A percentile compares a stretch with the other conserved stretches of the same genome.
These are phyloP conservation scores for Aplodontia rufa DNA, from an alignment of 2,113 vertebrate species.

Conservation along the genomic window DNA sequence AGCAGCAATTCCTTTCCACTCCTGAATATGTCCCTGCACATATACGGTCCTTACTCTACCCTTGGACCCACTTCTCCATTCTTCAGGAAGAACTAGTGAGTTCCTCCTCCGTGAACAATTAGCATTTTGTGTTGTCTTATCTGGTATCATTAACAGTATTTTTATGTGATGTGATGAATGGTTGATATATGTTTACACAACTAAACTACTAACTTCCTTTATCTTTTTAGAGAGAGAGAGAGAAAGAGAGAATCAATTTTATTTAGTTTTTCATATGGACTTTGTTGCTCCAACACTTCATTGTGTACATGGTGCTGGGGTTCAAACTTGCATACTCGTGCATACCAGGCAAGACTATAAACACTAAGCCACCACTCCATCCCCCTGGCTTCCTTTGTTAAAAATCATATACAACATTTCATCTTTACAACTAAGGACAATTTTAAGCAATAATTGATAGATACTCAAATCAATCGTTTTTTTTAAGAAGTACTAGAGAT, in stretches of 20 bases:
- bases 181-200: background rate
- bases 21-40: background rate
- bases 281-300: no score
- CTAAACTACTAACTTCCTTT: background rate
- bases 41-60: background rate
- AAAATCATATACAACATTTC: background rate
- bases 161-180: background rate
- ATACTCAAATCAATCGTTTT: background rate
- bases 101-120: background rate
- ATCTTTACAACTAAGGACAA: background rate
- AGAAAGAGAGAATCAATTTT: no score
- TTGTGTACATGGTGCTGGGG: no score
- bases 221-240: no score
- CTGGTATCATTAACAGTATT: background rate
- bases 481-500: background rate
- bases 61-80: accelerated
- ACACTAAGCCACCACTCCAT: no score
- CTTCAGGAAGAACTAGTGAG: background rate
- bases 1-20: accelerated
- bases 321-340: no score
- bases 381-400: no score
- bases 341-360: no score
- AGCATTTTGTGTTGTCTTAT: background rate
- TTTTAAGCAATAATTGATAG: background rate
- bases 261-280: no score